Conservation (phyloP, 2,888 invertebrate genomes). For the Caenorhabditis panamensis region DNA sequence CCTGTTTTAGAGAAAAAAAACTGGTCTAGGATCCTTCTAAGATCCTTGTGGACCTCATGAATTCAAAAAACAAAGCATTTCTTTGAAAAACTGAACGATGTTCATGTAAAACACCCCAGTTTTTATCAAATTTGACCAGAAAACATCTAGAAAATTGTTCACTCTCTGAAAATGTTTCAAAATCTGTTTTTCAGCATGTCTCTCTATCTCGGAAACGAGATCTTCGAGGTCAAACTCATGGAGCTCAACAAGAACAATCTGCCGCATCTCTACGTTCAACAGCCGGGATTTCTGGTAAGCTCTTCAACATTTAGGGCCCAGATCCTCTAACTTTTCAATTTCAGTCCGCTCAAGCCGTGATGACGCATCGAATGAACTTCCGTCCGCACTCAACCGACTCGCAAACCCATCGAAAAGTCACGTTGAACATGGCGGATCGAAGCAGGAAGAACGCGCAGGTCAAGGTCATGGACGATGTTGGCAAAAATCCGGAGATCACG, state of each 20-base stretch:
- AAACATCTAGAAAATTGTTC: no score
- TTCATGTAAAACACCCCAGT: no score
- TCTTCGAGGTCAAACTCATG: constrained; percentile 95
- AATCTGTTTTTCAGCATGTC: constrained; percentile 88
- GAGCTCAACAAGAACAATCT: constrained; percentile 90
- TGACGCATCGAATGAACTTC: constrained; percentile 96
- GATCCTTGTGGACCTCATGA: no score
- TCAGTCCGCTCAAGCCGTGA: constrained; percentile 88
- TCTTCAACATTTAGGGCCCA: not conserved
- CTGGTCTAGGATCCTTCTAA: no score
- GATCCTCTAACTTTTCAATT: no score
- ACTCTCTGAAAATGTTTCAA: no score
- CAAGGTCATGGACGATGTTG: constrained; percentile 94
- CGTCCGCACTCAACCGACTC: constrained; percentile 98
- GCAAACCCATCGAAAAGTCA: constrained; percentile 96
- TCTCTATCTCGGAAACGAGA: constrained; percentile 95
- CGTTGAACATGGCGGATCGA: constrained; percentile 95
- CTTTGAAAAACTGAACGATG: no score
- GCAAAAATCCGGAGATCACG: constrained; percentile 94
- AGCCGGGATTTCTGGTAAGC: constrained; percentile 39
- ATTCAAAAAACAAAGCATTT: no score
- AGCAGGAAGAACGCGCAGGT: constrained; percentile 94
- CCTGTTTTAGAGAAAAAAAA: constrained; percentile 13
- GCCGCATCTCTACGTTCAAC: constrained; percentile 51
- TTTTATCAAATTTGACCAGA: no score